Evolutionary conservation across 2,888 invertebrate genomes (phyloP), one percentile per base, ranked within the genome.

Genomic region (Vanessa cardui): DNA sequence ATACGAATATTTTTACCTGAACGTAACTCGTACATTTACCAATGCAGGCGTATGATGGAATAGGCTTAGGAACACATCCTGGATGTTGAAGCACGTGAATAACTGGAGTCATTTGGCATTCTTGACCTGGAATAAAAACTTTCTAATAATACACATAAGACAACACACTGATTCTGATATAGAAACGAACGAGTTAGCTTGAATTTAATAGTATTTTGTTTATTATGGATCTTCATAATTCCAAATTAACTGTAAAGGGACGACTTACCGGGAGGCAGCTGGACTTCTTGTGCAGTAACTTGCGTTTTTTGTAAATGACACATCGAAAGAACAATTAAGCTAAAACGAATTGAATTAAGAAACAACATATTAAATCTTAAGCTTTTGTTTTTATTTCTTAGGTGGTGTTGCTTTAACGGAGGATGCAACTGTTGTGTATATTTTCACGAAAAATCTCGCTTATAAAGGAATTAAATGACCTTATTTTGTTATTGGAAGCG

Each of bases 31-130:
- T 96, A 85, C 98, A 98, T 80, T 96, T 95, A 65, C 98, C 98
- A 70, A 96, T 96, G 80, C 98, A 98, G 21, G 98, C 98, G 85
- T 97, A 98, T 71, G 98, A 98, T 2, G 98, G 98, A 78, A 98
- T 98, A 0, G 97, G 97, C 86, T 98, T 98, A 7, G 98, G 97
- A 54, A 97, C 96, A 86, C 98, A 98, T 68, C 98, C 98, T 3
- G 97, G 96, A 88, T 97, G 97, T 83, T 97, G 97, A 44, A 98
- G 92, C 12, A 98, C 96, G 86, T 98, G 98, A 73, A 98, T 97
- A 39, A 98, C 98, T 1, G 98, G 98, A 3, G 97, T 97, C 78
- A 98, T 96, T 86, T 97, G 96, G 80, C 98, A 98, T 83, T 98
- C 97, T 83, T 97, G 98, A 15, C 90, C 92, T 93, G 16, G 1